phyloP scores from a whole-genome alignment of 2,888 invertebrate species.

The Drosophila pseudotakahashii region DNA sequence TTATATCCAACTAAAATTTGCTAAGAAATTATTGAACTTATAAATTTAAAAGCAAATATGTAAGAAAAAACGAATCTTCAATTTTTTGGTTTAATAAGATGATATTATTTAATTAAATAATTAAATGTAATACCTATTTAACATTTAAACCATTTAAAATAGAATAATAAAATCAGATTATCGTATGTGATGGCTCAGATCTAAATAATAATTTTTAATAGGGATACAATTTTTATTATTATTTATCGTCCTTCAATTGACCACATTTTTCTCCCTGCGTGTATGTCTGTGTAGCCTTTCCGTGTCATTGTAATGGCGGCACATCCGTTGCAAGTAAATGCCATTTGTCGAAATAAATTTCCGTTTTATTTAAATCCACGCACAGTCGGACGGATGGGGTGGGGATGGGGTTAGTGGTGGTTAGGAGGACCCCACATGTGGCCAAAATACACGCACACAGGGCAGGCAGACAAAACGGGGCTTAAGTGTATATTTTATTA shows the following conservation, averaged over 20 bases:
- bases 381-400: constrained; percentile 27
- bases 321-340: constrained; percentile 80
- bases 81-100: no score
- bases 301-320: constrained; percentile 77
- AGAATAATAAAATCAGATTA: no score
- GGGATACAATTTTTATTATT: not conserved
- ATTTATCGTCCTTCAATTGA: not conserved
- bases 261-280: constrained; percentile 5
- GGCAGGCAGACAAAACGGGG: constrained; percentile 65
- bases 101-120: no score
- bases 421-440: constrained; percentile 23
- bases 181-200: no score
- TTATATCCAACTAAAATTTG: no score
- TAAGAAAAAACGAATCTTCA: no score
- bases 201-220: no score
- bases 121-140: no score
- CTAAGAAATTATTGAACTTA: no score
- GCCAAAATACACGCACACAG: constrained; percentile 38
- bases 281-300: constrained; percentile 58
- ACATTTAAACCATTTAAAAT: no score
- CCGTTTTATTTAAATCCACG: constrained; percentile 80
- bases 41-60: no score
- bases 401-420: constrained; percentile 23
- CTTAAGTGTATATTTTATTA: constrained; percentile 79
- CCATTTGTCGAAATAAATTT: constrained; percentile 80